Evolutionary conservation across 2,797 vertebrate species (phyloP).

Genomic region (Distichodus sexfasciatus): DNA sequence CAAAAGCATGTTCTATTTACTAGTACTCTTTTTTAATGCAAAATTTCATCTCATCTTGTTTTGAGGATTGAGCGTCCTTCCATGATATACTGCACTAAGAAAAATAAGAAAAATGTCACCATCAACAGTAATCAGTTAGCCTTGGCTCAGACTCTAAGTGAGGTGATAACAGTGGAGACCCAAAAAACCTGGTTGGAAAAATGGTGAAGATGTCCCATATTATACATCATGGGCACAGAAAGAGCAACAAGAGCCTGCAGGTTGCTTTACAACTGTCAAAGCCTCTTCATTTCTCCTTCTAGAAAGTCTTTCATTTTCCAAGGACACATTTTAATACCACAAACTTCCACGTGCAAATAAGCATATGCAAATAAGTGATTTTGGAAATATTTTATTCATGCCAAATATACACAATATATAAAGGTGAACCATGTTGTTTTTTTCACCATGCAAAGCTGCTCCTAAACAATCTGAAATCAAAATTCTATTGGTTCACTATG

Average conservation of each 20-base stretch:
- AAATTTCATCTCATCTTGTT: too few relatives aligned
- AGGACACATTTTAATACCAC: background rate
- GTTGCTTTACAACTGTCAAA: background rate
- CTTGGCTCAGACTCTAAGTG: background rate
- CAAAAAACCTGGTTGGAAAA: background rate
- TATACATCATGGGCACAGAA: background rate
- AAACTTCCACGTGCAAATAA: background rate
- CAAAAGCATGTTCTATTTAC: background rate
- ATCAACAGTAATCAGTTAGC: background rate
- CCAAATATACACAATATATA: slow-evolving; percentile 65
- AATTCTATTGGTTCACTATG: slow-evolving; percentile 10
- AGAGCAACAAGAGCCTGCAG: background rate
- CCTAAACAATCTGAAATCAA: slow-evolving; percentile 28
- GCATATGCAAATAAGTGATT: slow-evolving; percentile 54
- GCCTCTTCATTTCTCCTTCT: background rate
- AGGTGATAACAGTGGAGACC: background rate
- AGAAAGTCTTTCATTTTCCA: background rate
- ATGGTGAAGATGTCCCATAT: background rate
- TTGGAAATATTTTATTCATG: slow-evolving; percentile 70
- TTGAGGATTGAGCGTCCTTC: background rate
- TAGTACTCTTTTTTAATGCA: background rate
- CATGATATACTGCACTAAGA: background rate
- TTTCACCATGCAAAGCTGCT: slow-evolving; percentile 44
- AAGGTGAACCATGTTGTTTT: slow-evolving; percentile 45
- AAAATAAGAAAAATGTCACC: background rate